phyloP scores from a whole-genome alignment of 1,140 invertebrate species.

The Rhopalosiphum maidis region DNA sequence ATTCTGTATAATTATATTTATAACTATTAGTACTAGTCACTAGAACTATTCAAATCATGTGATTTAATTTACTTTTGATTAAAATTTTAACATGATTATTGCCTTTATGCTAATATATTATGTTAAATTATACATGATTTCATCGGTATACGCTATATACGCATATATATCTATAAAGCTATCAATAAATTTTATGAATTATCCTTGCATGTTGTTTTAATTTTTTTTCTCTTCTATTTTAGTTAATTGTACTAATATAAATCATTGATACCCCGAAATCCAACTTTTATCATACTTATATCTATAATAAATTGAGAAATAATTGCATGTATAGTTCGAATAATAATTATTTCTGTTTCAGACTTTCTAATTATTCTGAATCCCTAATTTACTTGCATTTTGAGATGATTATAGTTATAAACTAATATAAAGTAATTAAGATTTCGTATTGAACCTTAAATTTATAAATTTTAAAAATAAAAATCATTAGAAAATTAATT shows the following conservation, averaged over 20 bases:
- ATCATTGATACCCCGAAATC: background rate
- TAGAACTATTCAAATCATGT: background rate
- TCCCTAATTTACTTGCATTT: background rate
- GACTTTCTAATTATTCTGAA: background rate
- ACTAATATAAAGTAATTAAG: background rate
- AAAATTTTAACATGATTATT: background rate
- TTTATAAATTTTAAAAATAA: background rate
- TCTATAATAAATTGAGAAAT: background rate
- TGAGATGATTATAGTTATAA: background rate
- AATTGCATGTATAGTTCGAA: background rate
- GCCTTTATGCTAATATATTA: background rate
- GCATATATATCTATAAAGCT: background rate
- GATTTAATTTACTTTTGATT: background rate
- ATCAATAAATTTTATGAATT: background rate
- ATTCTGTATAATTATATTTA: background rate
- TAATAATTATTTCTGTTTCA: background rate
- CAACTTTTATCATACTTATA: background rate
- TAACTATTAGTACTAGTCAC: background rate
- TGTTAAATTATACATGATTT: background rate
- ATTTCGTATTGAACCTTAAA: background rate
- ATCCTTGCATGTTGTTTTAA: background rate
- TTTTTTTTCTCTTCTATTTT: background rate
- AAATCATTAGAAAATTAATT: background rate
- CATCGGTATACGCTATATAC: background rate
- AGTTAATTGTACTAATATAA: background rate